Evolutionary conservation across 2,797 vertebrate species (phyloP), one percentile per base, ranked within the genome.

Genomic region (Lepus townsendii): DNA sequence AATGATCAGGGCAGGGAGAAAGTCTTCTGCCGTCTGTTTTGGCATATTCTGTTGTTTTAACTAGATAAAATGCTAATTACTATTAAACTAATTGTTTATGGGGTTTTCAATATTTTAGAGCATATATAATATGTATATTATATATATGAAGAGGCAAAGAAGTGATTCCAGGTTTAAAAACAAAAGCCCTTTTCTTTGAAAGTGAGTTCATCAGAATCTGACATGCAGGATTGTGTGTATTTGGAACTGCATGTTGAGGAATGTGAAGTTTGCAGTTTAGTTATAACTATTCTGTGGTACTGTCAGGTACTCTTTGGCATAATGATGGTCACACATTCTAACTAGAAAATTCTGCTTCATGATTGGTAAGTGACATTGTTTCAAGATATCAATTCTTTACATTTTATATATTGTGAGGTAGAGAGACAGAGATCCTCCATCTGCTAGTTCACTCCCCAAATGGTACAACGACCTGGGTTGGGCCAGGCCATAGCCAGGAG

Each of bases 31-130:
- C 96, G 84, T 97, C 96, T 97, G 94, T 96, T 96, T 77, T 95
- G 62, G 94, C 73, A 47, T 93, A 32, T 54, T 96, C 66, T 92
- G 93, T 95, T 96, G 95, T 92, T 96, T 93, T 94, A 94, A 93
- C 88, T 96, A 95, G 93, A 97, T 96, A 94, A 95, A 96, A 90
- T 93, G 95, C 35, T 96, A 95, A 94, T 93, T 96, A 90, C 88
- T 88, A n/a, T 95, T 93, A 75, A 94, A 66, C 95, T 97, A 94
- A 97, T 77, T 95, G 88, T 94, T 96, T 95, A 80, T 92, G 69
- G 91, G 4, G 42, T 93, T 97, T 96, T 87, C 87, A 97, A 93
- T 97, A 96, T 89, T 97, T 96, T 88, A 95, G 69, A 92, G 27
- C 50, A 97, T 89, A 32, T 91, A 2, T 57, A 57, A 16, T 16